These are phyloP conservation scores for Melanophora roralis DNA, from an alignment of 2,888 invertebrate genomes.

Conservation along the genomic window DNA sequence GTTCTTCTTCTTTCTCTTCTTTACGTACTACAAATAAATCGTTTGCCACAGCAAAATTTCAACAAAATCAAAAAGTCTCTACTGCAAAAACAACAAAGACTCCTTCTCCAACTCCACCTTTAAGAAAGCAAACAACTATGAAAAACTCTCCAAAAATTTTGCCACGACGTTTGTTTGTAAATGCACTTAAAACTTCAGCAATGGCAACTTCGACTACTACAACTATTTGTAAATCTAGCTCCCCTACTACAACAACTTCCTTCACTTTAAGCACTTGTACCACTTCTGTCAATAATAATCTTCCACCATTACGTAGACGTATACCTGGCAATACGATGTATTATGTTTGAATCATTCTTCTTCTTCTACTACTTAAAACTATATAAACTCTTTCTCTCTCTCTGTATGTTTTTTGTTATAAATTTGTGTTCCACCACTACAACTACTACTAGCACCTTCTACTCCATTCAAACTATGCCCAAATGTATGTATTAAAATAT, in stretches of 20 bases:
- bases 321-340: constrained; percentile 74
- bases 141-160: constrained; percentile 45
- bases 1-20: constrained; percentile 41
- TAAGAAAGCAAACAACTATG: constrained; percentile 27
- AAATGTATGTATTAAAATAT: constrained; percentile 23
- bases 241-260: constrained; percentile 25
- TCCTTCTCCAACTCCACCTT: constrained; percentile 31
- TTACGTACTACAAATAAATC: constrained; percentile 40
- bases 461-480: constrained; percentile 15
- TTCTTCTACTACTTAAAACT: neutral
- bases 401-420: neutral
- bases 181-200: constrained; percentile 24
- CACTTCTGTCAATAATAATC: constrained; percentile 45
- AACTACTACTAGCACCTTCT: constrained; percentile 4
- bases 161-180: constrained; percentile 38
- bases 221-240: constrained; percentile 19
- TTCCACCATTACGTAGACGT: constrained; percentile 71
- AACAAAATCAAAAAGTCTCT: constrained; percentile 20
- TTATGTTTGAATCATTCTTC: constrained; percentile 69
- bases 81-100: constrained; percentile 23
- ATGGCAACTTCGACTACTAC: constrained; percentile 17
- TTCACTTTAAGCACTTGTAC: constrained; percentile 19
- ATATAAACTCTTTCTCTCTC: neutral
- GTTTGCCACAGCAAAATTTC: constrained; percentile 40
- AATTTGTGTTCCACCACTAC: neutral